Evolutionary conservation across 2,113 vertebrate species (phyloP), one percentile per base, ranked within the genome.

Genomic region (Diphyllodes magnificus): DNA sequence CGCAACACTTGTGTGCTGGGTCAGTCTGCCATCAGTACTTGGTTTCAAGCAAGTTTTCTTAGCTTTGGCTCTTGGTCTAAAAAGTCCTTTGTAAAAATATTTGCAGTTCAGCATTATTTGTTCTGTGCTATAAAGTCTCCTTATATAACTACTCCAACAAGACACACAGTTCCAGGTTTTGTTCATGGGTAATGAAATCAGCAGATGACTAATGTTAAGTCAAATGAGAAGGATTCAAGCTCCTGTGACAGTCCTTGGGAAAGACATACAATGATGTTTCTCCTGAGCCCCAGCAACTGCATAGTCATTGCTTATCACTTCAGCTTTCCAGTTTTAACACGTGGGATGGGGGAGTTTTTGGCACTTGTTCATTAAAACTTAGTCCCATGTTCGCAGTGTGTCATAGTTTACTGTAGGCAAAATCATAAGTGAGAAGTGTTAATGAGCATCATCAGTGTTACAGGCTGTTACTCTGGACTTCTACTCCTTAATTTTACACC

Each of bases 381-480:
- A 77, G 75, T 95, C 50, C 51, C 49, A 18, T 94, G 30, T 88
- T 96, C 86, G 56, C 86, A 86, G 60, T 47, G 42, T 88, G 51
- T 64, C 72, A 50, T 63, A 78, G 49, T 81, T 92, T 81, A 83
- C 72, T 93, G 64, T 31, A 81, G 92, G 69, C 54, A 95, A 93
- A 94, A 95, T 56, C 21, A 15, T 73, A 71, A 93, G 39, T 42
- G 68, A 91, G 60, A 57, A 71, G 35, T 68, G 39, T 71, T 93
- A 88, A 78, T 78, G 76, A 91, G 47, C 56, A 83, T 86, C 33
- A 49, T 71, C 71, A 75, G 27, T 75, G 51, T 93, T 92, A 73
- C 49, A 92, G 69, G 37, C 65, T 90, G 64, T 77, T 92, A 63
- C 60, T 70, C 50, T 47, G 68, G 35, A 63, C 68, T 84, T 92